These are phyloP conservation scores for Crioceris asparagi DNA, from an alignment of 2,888 invertebrate genomes.

Conservation along the genomic window DNA sequence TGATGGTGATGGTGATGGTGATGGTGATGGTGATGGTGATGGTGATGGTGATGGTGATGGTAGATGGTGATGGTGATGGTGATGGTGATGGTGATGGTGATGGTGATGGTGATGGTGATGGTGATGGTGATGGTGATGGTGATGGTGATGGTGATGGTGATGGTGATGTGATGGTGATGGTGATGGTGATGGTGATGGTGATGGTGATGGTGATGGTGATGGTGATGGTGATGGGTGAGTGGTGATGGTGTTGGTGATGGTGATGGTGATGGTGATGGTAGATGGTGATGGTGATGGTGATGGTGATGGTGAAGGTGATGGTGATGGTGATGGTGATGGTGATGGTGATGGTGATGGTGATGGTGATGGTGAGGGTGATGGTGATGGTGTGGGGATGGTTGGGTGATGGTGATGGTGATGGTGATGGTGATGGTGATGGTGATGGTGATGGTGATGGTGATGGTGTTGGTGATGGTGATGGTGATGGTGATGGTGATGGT, in stretches of 20 bases:
- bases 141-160: constrained; percentile 2
- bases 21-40: constrained; percentile 2
- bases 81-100: constrained; percentile 2
- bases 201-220: constrained; percentile 2
- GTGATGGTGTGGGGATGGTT: too few species aligned
- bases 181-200: too few species aligned
- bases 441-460: constrained; percentile 2
- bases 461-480: too few species aligned
- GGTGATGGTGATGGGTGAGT: constrained; percentile 1
- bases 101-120: constrained; percentile 2
- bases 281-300: too few species aligned
- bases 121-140: constrained; percentile 2
- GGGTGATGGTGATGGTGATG: constrained; percentile 2
- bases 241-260: too few species aligned
- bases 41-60: constrained; percentile 2
- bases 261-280: too few species aligned
- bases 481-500: too few species aligned
- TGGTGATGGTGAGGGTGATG: too few species aligned
- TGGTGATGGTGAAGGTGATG: too few species aligned
- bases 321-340: constrained; percentile 2
- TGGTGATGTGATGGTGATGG: too few species aligned
- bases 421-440: constrained; percentile 2
- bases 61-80: too few species aligned
- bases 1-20: too few species aligned
- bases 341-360: constrained; percentile 2